A percentile compares a stretch with the other conserved stretches of the same genome.
These are phyloP conservation scores for Drosophila sproati DNA, from an alignment of 1,140 invertebrate genomes.

Conservation along the genomic window DNA sequence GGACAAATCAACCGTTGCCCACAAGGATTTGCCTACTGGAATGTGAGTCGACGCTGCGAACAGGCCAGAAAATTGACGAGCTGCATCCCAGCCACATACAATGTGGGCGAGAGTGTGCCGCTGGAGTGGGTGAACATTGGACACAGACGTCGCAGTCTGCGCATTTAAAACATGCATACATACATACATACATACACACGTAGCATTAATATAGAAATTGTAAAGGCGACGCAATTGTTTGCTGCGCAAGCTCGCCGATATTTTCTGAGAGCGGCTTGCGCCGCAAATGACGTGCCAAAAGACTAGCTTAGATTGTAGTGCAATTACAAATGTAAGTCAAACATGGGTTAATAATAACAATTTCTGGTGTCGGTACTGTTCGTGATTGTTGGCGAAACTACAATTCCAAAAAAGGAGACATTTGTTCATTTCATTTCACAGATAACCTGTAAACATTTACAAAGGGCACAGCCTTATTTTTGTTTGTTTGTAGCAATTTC, in stretches of 20 bases:
- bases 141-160: slow-evolving; percentile 74
- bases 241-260: slow-evolving; percentile 49
- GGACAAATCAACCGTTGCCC: slow-evolving; percentile 92
- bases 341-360: slow-evolving; percentile 15
- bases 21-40: slow-evolving; percentile 90
- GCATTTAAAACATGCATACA: slow-evolving; percentile 53
- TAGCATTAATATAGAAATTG: slow-evolving; percentile 49
- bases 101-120: slow-evolving; percentile 67
- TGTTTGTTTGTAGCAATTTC: slow-evolving; percentile 56
- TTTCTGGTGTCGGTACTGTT: slow-evolving; percentile 19
- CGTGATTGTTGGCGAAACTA: slow-evolving; percentile 6
- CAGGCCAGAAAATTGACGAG: slow-evolving; percentile 64
- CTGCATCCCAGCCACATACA: slow-evolving; percentile 62
- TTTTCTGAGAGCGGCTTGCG: slow-evolving; percentile 39
- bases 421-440: slow-evolving; percentile 27
- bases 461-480: slow-evolving; percentile 58
- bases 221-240: slow-evolving; percentile 61
- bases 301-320: slow-evolving; percentile 60
- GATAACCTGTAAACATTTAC: slow-evolving; percentile 45
- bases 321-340: slow-evolving; percentile 61
- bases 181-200: background rate
- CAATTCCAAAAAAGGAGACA: slow-evolving; percentile 28
- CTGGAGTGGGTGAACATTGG: slow-evolving; percentile 82
- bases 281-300: slow-evolving; percentile 61
- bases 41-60: slow-evolving; percentile 91